Evolutionary conservation across 2,797 vertebrate species (phyloP).

Genomic region (Hemibagrus guttatus): DNA sequence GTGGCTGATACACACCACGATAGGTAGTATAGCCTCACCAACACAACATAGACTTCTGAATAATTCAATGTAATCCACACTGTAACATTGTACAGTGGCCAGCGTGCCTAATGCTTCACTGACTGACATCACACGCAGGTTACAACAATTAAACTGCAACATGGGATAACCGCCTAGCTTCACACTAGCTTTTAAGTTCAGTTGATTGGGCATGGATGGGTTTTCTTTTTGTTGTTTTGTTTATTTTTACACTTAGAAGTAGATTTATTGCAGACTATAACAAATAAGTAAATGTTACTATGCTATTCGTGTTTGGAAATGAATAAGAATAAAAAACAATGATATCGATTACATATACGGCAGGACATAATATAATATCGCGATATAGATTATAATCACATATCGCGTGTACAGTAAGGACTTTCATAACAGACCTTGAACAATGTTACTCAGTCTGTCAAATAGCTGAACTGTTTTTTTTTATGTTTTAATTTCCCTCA

Average conservation of each 20-base stretch:
- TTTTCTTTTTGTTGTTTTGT: not conserved
- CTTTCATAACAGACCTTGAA: not conserved
- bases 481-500: not conserved
- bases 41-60: conserved; percentile 50
- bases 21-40: conserved; percentile 17
- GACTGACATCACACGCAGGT: conserved; percentile 29
- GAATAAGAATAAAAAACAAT: not conserved
- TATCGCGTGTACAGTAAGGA: not conserved
- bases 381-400: not conserved
- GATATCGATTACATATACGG: not conserved
- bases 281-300: not conserved
- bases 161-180: not conserved
- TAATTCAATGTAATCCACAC: conserved; percentile 56
- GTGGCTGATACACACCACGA: not conserved
- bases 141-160: not conserved
- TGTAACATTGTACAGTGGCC: conserved; percentile 40
- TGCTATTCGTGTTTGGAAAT: not conserved
- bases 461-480: not conserved
- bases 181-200: not conserved
- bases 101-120: conserved; percentile 26
- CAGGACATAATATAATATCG: too few relatives aligned
- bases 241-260: not conserved
- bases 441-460: not conserved
- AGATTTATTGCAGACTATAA: not conserved
- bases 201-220: not conserved